Evolutionary conservation across 2,113 vertebrate species (phyloP).

Genomic region (Willisornis vidua): DNA sequence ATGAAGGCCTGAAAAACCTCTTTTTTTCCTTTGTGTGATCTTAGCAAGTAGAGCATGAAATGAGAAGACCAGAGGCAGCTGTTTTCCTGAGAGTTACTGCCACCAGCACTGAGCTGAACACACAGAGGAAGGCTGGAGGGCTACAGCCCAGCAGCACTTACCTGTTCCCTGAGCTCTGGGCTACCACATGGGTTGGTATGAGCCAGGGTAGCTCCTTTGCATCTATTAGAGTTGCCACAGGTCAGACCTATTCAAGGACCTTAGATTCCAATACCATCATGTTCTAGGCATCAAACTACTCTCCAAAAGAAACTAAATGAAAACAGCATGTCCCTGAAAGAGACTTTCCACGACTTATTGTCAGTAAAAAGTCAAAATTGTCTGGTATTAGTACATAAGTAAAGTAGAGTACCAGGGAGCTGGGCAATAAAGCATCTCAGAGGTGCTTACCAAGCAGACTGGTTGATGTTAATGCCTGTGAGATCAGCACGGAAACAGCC

Average conservation of each 20-base stretch:
- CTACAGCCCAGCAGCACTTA: not conserved
- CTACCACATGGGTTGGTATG: accelerated
- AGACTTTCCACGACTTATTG: not conserved
- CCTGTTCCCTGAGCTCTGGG: not conserved
- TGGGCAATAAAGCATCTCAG: not conserved
- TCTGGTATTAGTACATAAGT: not conserved
- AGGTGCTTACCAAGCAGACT: not conserved
- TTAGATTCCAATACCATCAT: not conserved
- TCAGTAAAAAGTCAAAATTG: not conserved
- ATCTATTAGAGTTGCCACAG: not conserved
- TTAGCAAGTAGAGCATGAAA: not conserved
- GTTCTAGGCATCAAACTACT: not conserved
- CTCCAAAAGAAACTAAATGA: not conserved
- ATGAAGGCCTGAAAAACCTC: not conserved
- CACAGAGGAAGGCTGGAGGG: not conserved
- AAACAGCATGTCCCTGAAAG: not conserved
- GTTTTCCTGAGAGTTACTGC: not conserved
- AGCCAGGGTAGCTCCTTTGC: not conserved
- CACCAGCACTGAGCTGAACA: not conserved
- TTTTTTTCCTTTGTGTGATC: not conserved
- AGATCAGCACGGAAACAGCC: not conserved
- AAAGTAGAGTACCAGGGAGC: not conserved
- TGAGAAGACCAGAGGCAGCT: not conserved
- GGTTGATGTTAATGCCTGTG: slow-evolving; percentile 10
- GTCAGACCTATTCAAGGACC: not conserved